A percentile compares a stretch with the other conserved stretches of the same genome.
phyloP scores from a whole-genome alignment of 2,888 invertebrate genomes.

The Pegoplata infirma region DNA sequence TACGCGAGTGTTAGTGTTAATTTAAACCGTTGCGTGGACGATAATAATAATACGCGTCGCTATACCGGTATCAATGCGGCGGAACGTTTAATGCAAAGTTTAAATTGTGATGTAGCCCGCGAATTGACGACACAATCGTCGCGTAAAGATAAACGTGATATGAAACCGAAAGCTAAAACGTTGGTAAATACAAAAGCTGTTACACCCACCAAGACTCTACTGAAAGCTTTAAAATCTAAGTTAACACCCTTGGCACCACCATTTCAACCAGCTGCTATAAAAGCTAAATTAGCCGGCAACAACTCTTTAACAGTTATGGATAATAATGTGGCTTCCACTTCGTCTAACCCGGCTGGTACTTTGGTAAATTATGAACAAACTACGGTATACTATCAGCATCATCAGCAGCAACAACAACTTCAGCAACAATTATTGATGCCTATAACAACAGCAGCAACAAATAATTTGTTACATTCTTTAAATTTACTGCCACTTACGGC shows the following conservation, averaged over 20 bases:
- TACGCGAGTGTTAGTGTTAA: neutral
- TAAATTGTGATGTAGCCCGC: constrained; percentile 52
- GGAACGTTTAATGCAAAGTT: constrained; percentile 59
- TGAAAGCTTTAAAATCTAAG: constrained; percentile 73
- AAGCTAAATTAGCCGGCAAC: constrained; percentile 39
- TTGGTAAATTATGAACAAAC: constrained; percentile 70
- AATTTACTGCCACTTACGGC: constrained; percentile 55
- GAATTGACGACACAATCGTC: constrained; percentile 29
- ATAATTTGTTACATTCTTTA: constrained; percentile 51
- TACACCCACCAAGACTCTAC: constrained; percentile 44
- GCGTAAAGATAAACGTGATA: constrained; percentile 29
- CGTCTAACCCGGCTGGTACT: constrained; percentile 30
- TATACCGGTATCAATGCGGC: constrained; percentile 54
- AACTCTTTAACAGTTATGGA: too few species aligned
- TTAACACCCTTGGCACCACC: constrained; percentile 73
- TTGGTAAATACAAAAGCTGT: neutral
- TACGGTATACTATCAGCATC: constrained; percentile 70
- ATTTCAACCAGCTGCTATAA: constrained; percentile 70
- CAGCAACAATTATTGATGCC: constrained; percentile 60
- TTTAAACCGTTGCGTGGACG: constrained; percentile 43
- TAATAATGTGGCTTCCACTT: too few species aligned
- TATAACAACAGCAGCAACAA: constrained; percentile 56
- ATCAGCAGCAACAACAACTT: constrained; percentile 63
- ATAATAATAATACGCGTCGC: constrained; percentile 58
- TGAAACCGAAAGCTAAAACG: constrained; percentile 20